Conservation (phyloP, 2,113 vertebrate species). For the Aphelocoma coerulescens region DNA sequence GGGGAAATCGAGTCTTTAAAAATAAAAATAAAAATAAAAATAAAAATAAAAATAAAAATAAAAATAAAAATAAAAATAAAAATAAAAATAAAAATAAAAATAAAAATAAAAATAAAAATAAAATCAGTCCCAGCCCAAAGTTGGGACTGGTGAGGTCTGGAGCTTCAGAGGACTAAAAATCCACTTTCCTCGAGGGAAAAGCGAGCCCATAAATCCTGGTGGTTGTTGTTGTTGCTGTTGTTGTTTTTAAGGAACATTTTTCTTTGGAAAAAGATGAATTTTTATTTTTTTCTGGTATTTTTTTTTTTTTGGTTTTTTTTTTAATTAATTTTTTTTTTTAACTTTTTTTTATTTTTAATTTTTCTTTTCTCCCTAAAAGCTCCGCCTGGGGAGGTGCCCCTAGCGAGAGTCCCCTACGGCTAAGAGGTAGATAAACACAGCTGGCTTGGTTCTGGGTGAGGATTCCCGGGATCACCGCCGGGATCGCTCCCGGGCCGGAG, state of each 20-base stretch:
- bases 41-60: no score
- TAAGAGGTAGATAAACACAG: conserved; percentile 98
- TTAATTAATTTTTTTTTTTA: conserved; percentile 22
- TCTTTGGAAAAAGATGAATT: conserved; percentile 83
- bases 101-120: no score
- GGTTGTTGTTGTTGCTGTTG: no score
- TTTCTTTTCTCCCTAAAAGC: conserved; percentile 74
- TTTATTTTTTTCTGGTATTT: background rate
- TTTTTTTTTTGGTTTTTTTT: conserved; percentile 22
- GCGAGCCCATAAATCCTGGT: conserved; percentile 34
- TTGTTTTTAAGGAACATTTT: conserved; percentile 60
- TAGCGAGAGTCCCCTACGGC: conserved; percentile 83
- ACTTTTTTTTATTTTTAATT: background rate
- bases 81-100: no score
- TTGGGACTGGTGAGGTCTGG: conserved; percentile 14
- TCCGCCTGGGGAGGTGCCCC: conserved; percentile 87
- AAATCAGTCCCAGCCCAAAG: background rate
- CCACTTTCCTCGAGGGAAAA: background rate
- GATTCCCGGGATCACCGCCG: background rate
- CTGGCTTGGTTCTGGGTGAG: conserved; percentile 15
- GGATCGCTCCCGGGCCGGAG: background rate
- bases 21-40: background rate
- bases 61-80: background rate
- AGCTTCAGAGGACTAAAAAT: background rate
- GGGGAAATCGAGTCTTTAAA: background rate